phyloP scores from a whole-genome alignment of 2,113 vertebrate species.

The Aegotheles bennettii region DNA sequence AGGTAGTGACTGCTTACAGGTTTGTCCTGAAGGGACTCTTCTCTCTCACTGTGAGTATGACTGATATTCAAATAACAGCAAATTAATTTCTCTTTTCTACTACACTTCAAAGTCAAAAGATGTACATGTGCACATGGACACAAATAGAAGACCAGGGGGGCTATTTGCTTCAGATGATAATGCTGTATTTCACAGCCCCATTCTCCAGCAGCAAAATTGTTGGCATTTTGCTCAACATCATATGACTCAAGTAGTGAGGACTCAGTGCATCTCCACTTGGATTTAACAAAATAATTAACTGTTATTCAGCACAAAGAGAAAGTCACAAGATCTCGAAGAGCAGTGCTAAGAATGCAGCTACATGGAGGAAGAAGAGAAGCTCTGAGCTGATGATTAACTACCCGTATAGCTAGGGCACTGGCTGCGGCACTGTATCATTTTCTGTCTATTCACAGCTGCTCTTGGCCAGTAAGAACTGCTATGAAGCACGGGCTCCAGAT shows the following conservation, averaged over 20 bases:
- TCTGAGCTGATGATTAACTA: neutral
- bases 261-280: neutral
- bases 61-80: neutral
- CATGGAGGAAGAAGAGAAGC: neutral
- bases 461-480: neutral
- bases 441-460: slow-evolving; percentile 14
- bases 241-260: slow-evolving; percentile 8
- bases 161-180: slow-evolving; percentile 12
- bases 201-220: slow-evolving; percentile 9
- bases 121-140: neutral
- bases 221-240: slow-evolving; percentile 27
- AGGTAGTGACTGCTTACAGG: neutral
- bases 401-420: neutral
- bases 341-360: neutral
- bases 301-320: slow-evolving; percentile 8
- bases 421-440: neutral
- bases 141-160: neutral
- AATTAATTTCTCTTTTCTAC: slow-evolving; percentile 6
- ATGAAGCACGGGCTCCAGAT: neutral
- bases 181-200: neutral
- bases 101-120: slow-evolving; percentile 17
- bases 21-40: neutral
- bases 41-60: neutral
- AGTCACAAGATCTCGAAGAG: slow-evolving; percentile 20
- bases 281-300: slow-evolving; percentile 43